phyloP scores from a whole-genome alignment of 2,797 vertebrate genomes.

The Falco biarmicus region DNA sequence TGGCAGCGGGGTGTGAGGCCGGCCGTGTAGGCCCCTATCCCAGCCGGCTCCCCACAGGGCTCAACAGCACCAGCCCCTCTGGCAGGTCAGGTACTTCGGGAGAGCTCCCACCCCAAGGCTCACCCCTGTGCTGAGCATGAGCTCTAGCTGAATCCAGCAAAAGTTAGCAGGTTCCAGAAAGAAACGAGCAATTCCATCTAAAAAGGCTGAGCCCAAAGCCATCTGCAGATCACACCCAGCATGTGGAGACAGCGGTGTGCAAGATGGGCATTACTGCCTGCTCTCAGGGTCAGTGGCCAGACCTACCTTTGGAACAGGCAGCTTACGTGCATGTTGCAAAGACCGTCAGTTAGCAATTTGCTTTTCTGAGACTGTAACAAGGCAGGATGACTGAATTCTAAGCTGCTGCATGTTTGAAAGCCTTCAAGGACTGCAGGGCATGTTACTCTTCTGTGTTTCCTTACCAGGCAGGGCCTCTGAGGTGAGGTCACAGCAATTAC shows the following conservation, averaged over 20 bases:
- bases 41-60: too few relatives aligned
- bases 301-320: too few relatives aligned
- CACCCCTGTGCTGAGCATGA: rapidly evolving
- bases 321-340: rapidly evolving
- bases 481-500: background rate
- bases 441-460: background rate
- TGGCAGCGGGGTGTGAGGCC: rapidly evolving
- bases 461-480: background rate
- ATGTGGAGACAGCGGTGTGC: rapidly evolving
- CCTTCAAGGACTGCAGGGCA: rapidly evolving
- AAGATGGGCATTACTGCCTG: rapidly evolving
- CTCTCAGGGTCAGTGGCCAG: rapidly evolving
- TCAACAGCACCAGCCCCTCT: rapidly evolving
- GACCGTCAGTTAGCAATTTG: rapidly evolving
- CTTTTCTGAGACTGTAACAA: rapidly evolving
- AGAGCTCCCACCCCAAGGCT: too few relatives aligned
- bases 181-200: rapidly evolving
- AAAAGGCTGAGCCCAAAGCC: rapidly evolving
- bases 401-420: background rate
- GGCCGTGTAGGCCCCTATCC: rapidly evolving
- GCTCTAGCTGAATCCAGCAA: background rate
- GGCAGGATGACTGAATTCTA: too few relatives aligned
- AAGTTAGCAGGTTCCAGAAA: too few relatives aligned
- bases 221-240: rapidly evolving
- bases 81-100: rapidly evolving